Percentiles rank a stretch among this genome's conserved stretches.
phyloP scores from a whole-genome alignment of 2,113 vertebrate genomes.

The Myrmecobius fasciatus region DNA sequence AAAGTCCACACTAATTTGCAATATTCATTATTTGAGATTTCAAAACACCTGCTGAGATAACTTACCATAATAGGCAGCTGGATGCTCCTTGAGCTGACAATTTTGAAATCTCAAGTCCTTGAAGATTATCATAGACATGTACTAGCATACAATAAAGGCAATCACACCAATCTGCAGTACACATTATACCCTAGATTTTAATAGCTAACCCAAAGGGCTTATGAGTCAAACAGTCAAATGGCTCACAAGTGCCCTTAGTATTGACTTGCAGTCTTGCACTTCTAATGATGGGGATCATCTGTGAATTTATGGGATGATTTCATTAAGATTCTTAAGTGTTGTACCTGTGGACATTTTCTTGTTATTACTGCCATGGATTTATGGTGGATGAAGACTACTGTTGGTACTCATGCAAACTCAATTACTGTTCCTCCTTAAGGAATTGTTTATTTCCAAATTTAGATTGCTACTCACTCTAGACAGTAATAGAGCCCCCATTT shows the following conservation, averaged over 20 bases:
- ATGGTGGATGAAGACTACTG: neutral
- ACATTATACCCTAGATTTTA: neutral
- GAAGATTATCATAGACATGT: neutral
- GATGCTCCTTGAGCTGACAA: neutral
- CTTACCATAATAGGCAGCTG: neutral
- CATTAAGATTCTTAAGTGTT: neutral
- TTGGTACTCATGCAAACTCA: neutral
- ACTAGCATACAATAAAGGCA: neutral
- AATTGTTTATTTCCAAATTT: neutral
- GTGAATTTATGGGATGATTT: neutral
- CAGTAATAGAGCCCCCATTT: neutral
- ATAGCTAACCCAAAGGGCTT: neutral
- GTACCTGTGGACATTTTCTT: neutral
- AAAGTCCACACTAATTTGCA: neutral
- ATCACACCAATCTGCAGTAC: neutral
- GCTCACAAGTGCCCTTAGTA: neutral
- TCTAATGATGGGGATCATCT: neutral
- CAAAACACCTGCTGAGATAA: neutral
- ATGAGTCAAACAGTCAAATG: neutral
- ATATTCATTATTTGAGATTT: neutral
- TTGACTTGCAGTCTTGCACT: neutral
- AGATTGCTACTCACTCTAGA: neutral
- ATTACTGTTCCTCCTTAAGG: neutral
- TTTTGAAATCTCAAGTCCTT: neutral
- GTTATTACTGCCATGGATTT: neutral